A percentile compares a stretch with the other conserved stretches of the same genome.
Evolutionary conservation across 2,113 vertebrate genomes (phyloP).

Genomic region (Accipiter virgatus): DNA sequence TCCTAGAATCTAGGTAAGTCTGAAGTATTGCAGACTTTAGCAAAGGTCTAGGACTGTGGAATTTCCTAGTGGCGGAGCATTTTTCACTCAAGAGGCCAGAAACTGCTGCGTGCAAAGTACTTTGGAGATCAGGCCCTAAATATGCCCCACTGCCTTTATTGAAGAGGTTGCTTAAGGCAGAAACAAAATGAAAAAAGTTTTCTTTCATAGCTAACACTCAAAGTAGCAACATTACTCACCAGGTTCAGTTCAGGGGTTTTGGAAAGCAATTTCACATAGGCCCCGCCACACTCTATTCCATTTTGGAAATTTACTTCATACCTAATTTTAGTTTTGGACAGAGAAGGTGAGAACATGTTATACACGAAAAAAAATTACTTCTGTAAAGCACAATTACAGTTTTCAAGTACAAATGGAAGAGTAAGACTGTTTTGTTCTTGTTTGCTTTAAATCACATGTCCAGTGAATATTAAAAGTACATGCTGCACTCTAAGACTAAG

Average conservation of each 20-base stretch:
- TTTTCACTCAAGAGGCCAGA: not conserved
- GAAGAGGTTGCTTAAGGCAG: not conserved
- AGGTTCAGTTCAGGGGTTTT: slow-evolving; percentile 87
- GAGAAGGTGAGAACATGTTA: not conserved
- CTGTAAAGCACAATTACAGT: not conserved
- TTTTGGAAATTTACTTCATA: slow-evolving; percentile 98
- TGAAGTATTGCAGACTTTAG: not conserved
- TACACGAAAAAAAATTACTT: not conserved
- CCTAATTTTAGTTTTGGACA: slow-evolving; percentile 72
- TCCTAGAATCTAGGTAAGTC: not conserved
- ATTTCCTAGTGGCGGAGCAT: too few species aligned
- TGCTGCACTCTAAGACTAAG: not conserved
- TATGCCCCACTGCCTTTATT: not conserved
- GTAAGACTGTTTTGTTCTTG: not conserved
- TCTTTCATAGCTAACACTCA: not conserved
- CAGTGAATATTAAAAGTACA: not conserved
- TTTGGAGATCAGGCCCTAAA: not conserved
- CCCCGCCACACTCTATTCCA: slow-evolving; percentile 96
- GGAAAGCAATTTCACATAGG: slow-evolving; percentile 94
- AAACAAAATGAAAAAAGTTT: not conserved
- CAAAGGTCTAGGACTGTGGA: not conserved
- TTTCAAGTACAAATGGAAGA: not conserved
- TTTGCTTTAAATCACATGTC: not conserved
- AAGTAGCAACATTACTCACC: slow-evolving; percentile 75
- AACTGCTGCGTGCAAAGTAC: not conserved